Conservation (phyloP, 2,888 invertebrate species). For the Pristionchus japonicus region DNA sequence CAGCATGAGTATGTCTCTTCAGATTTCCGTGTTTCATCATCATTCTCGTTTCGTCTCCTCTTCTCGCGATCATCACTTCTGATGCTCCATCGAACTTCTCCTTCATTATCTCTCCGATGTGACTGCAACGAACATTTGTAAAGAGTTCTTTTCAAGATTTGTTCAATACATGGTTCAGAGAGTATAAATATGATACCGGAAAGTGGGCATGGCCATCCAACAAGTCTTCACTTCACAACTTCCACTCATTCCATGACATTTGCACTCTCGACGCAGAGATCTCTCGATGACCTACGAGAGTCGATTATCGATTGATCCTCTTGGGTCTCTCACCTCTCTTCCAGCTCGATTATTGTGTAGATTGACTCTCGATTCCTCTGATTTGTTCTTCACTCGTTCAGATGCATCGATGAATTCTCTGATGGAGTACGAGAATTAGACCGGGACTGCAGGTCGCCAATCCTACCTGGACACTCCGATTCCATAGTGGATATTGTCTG, state of each 20-base stretch:
- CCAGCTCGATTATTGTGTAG: constrained; percentile 66
- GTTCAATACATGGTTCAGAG: no score
- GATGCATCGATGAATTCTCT: constrained; percentile 75
- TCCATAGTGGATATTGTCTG: constrained; percentile 76
- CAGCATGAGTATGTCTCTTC: constrained; percentile 71
- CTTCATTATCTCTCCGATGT: constrained; percentile 77
- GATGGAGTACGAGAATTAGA: no score
- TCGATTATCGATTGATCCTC: neutral
- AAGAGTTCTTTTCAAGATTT: neutral
- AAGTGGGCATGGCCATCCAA: constrained; percentile 83
- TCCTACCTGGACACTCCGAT: constrained; percentile 60
- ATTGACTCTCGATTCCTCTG: constrained; percentile 71
- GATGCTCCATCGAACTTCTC: constrained; percentile 78
- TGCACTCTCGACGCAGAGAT: constrained; percentile 75
- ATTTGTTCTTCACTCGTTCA: constrained; percentile 76
- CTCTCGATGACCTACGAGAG: constrained; percentile 76
- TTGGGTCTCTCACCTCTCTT: constrained; percentile 58
- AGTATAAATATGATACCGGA: constrained; percentile 52
- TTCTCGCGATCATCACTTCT: constrained; percentile 76
- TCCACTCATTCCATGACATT: constrained; percentile 73
- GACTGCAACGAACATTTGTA: constrained; percentile 56
- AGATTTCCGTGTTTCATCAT: constrained; percentile 71
- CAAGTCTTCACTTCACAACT: constrained; percentile 72
- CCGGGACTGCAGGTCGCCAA: neutral
- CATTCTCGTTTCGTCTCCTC: constrained; percentile 60